Evolutionary conservation across 2,113 vertebrate species (phyloP).

Genomic region (Phrynosoma blainvillii): DNA sequence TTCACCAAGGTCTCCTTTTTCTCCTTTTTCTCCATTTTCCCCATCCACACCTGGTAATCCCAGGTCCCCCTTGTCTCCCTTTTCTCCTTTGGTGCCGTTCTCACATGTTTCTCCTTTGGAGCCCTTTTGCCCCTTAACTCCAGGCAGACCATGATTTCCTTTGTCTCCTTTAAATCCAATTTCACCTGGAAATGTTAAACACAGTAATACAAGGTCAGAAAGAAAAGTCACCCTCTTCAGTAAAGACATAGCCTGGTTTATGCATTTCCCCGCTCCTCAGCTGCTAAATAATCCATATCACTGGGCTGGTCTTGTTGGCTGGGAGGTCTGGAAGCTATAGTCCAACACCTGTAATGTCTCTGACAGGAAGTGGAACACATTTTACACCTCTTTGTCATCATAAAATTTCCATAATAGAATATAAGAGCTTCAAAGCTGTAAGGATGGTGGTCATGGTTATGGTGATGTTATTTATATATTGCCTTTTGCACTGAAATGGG

Average conservation of each 20-base stretch:
- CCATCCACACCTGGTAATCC: conserved; percentile 80
- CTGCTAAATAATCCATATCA: background rate
- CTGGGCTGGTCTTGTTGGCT: no score
- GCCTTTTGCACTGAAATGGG: no score
- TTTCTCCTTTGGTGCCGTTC: conserved; percentile 89
- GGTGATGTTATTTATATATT: no score
- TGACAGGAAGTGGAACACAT: background rate
- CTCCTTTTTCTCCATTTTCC: conserved; percentile 78
- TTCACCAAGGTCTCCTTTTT: conserved; percentile 87
- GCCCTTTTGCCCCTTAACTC: conserved; percentile 85
- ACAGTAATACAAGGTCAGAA: background rate
- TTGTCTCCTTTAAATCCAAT: conserved; percentile 88
- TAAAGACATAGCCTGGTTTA: background rate
- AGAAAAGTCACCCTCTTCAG: background rate
- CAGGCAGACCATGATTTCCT: conserved; percentile 81
- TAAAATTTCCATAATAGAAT: background rate
- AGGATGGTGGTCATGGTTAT: no score
- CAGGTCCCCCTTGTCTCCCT: conserved; percentile 79
- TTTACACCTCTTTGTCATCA: background rate
- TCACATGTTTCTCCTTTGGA: conserved; percentile 85
- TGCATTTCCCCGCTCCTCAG: background rate
- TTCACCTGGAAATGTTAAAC: conserved; percentile 80
- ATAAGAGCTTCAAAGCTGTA: no score
- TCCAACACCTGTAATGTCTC: background rate
- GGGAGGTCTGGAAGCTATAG: no score